Evolutionary conservation across 2,888 invertebrate species (phyloP).

Genomic region (Papilio protenor): DNA sequence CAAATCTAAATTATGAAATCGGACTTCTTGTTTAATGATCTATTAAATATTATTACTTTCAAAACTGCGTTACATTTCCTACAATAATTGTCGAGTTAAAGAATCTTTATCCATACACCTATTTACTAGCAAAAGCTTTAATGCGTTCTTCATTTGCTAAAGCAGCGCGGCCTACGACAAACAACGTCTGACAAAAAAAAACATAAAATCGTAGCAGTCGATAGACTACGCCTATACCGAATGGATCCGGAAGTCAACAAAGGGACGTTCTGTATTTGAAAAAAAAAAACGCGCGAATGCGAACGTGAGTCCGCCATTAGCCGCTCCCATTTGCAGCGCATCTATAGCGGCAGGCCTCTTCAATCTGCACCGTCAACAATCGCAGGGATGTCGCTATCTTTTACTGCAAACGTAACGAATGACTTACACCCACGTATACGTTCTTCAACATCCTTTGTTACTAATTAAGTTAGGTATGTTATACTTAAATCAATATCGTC

Average conservation of each 20-base stretch:
- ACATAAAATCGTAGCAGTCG: conserved; percentile 59
- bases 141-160: conserved; percentile 42
- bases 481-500: background rate
- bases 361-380: conserved; percentile 80
- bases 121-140: background rate
- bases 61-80: background rate
- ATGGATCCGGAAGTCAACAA: conserved; percentile 79
- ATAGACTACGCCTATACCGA: conserved; percentile 75
- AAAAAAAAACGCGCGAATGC: conserved; percentile 78
- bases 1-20: background rate
- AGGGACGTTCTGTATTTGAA: conserved; percentile 78
- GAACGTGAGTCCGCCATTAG: conserved; percentile 78
- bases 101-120: background rate
- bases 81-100: background rate
- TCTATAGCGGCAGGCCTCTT: conserved; percentile 76
- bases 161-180: conserved; percentile 65
- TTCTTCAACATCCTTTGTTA: background rate
- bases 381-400: conserved; percentile 51
- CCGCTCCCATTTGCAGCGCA: conserved; percentile 77
- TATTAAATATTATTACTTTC: background rate
- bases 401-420: background rate
- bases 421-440: background rate
- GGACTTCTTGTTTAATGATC: background rate
- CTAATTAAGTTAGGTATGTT: background rate
- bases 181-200: conserved; percentile 61